These are phyloP conservation scores for Drosophila ohnishii DNA, from an alignment of 1,140 invertebrate species.

Conservation along the genomic window DNA sequence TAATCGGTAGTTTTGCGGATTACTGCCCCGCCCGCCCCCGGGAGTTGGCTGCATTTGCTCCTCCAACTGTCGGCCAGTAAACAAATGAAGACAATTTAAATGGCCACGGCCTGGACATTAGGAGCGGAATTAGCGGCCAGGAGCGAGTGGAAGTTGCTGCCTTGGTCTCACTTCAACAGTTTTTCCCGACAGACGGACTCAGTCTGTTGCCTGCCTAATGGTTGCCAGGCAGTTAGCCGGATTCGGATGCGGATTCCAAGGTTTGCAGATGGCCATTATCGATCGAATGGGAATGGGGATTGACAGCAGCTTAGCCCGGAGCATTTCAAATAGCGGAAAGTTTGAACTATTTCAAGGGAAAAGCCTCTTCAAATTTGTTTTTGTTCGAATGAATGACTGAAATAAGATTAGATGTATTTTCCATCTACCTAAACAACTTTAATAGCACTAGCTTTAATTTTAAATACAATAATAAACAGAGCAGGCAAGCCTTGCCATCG, in stretches of 20 bases:
- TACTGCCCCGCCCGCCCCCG: slow-evolving; percentile 15
- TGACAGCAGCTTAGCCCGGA: neutral
- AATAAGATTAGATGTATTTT: neutral
- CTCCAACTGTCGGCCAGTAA: slow-evolving; percentile 54
- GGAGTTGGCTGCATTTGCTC: neutral
- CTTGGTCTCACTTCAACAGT: slow-evolving; percentile 33
- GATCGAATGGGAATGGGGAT: slow-evolving; percentile 12
- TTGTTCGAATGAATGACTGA: neutral
- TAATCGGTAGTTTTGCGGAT: slow-evolving; percentile 77
- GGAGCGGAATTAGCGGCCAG: slow-evolving; percentile 52
- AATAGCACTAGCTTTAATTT: slow-evolving; percentile 10
- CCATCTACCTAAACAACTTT: neutral
- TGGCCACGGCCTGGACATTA: slow-evolving; percentile 69
- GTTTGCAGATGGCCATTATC: slow-evolving; percentile 4
- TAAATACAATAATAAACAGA: neutral
- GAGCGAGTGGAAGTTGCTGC: slow-evolving; percentile 55
- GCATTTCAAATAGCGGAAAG: neutral
- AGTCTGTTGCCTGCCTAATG: slow-evolving; percentile 34
- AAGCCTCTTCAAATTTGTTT: slow-evolving; percentile 10
- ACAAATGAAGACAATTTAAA: slow-evolving; percentile 80
- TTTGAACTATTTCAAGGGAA: neutral
- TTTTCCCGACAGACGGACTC: slow-evolving; percentile 25
- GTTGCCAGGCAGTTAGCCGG: slow-evolving; percentile 18
- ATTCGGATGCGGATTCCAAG: slow-evolving; percentile 3
- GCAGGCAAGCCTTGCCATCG: neutral